Conservation (phyloP, 2,113 vertebrate genomes). For the Riparia riparia region DNA sequence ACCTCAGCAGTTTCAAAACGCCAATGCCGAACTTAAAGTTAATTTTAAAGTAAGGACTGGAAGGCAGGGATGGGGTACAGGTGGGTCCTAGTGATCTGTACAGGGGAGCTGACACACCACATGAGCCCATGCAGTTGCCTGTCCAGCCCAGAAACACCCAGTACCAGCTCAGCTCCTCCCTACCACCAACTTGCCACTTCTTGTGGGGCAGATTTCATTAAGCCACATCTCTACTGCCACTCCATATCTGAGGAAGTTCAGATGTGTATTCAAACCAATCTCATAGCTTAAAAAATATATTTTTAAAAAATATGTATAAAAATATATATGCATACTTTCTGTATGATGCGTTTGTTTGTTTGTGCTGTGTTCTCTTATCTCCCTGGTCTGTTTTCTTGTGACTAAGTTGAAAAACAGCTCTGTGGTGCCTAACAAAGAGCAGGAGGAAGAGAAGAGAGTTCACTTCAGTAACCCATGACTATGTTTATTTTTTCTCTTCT, state of each 20-base stretch:
- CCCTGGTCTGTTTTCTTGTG: neutral
- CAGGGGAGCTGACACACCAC: neutral
- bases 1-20: neutral
- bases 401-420: conserved; percentile 17
- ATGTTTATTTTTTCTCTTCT: conserved; percentile 31
- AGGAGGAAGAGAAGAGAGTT: neutral
- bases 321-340: neutral
- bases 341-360: neutral
- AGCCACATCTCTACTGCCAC: neutral
- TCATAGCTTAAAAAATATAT: neutral
- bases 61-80: neutral
- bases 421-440: neutral
- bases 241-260: neutral
- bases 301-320: neutral
- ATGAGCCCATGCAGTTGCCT: neutral
- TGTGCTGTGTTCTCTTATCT: neutral
- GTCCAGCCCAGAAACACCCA: neutral
- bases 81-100: neutral
- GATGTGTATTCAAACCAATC: neutral
- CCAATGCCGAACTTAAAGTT: neutral
- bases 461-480: conserved; percentile 13
- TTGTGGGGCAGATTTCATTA: neutral
- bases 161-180: neutral
- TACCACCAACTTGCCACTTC: neutral
- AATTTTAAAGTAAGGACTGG: neutral